Percentiles rank a stretch among this genome's conserved stretches.
Evolutionary conservation across 1,140 invertebrate species (phyloP).

Genomic region (Batillaria attramentaria): DNA sequence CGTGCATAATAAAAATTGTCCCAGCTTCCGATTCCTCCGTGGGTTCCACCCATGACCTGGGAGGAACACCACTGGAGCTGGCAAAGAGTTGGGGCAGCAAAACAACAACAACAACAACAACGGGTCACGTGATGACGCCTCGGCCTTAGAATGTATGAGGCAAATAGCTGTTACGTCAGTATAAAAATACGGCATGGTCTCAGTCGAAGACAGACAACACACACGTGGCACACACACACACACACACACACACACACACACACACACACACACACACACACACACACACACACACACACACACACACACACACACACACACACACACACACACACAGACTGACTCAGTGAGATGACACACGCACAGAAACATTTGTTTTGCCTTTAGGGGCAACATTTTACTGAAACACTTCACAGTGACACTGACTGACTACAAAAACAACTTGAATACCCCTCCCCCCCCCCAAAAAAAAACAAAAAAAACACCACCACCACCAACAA

Average conservation of each 20-base stretch:
- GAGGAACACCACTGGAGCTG: too few relatives aligned
- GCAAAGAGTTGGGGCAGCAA: background rate
- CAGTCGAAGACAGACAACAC: background rate
- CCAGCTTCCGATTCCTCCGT: background rate
- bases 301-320: background rate
- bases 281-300: background rate
- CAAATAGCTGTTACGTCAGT: too few relatives aligned
- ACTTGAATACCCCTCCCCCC: background rate
- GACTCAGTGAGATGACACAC: too few relatives aligned
- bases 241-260: slow-evolving; percentile 9
- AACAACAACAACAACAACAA: too few relatives aligned
- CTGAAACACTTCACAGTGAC: background rate
- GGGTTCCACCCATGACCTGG: slow-evolving; percentile 25
- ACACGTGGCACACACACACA: background rate
- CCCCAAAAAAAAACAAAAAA: background rate
- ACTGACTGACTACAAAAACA: background rate
- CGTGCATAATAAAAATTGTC: background rate
- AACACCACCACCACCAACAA: background rate
- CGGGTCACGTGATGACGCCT: slow-evolving; percentile 27
- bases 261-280: background rate
- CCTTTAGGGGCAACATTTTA: background rate
- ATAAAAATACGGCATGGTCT: background rate
- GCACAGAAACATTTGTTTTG: background rate
- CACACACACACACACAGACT: background rate
- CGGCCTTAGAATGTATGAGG: too few relatives aligned